These are phyloP conservation scores for Calonectris borealis DNA, from an alignment of 2,113 vertebrate species.

Conservation along the genomic window DNA sequence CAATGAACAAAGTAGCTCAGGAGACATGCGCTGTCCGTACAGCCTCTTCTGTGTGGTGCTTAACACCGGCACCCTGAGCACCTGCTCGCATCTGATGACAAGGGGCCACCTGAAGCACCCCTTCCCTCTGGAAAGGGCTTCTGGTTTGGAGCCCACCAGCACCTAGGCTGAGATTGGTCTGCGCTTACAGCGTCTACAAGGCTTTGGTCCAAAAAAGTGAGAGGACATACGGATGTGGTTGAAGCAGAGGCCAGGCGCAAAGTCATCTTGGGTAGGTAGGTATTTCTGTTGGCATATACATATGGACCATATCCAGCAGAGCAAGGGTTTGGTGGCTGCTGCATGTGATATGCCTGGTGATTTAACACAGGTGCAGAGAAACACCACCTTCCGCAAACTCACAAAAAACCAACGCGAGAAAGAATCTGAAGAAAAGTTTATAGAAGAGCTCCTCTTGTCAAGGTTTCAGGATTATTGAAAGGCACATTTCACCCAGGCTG, in stretches of 20 bases:
- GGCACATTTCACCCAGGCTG: constrained; percentile 49
- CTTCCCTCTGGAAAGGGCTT: neutral
- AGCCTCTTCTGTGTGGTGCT: no score
- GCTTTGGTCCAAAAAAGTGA: neutral
- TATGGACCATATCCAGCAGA: rapidly evolving
- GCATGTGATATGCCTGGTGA: neutral
- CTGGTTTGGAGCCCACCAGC: neutral
- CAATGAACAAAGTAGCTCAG: neutral
- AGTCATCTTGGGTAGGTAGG: neutral
- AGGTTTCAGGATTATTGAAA: constrained; percentile 23
- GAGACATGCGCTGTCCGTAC: neutral
- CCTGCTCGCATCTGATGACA: neutral
- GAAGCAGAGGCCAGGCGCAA: neutral
- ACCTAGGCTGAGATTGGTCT: neutral
- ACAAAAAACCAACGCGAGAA: neutral
- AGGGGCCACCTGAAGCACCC: neutral
- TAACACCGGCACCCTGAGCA: rapidly evolving
- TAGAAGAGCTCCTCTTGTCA: constrained; percentile 37
- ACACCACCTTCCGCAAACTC: neutral
- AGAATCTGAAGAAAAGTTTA: constrained; percentile 54
- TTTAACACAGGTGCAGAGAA: neutral
- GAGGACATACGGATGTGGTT: neutral
- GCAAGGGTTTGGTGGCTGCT: neutral
- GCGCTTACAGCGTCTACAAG: neutral
- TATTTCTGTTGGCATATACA: neutral